Conservation (phyloP, 2,888 invertebrate genomes). For the Acronicta leporina region DNA sequence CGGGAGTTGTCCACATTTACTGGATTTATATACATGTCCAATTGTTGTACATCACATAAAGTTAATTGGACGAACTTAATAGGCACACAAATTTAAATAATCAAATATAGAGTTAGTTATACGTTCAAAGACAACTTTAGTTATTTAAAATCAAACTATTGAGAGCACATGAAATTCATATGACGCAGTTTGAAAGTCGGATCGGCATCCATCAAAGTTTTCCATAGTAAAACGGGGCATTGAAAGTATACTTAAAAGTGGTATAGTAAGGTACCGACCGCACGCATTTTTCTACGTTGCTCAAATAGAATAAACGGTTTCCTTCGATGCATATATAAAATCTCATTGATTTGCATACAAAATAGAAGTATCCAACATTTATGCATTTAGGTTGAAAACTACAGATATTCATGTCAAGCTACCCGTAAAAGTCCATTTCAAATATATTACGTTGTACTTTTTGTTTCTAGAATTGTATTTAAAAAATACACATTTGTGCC, state of each 20-base stretch:
- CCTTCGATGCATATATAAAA: constrained; percentile 61
- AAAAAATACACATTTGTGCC: constrained; percentile 70
- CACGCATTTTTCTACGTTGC: constrained; percentile 53
- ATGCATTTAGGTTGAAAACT: constrained; percentile 62
- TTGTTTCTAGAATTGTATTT: constrained; percentile 32
- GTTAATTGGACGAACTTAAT: constrained; percentile 68
- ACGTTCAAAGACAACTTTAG: not conserved
- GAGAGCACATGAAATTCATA: constrained; percentile 67
- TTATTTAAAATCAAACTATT: constrained; percentile 36
- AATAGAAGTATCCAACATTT: constrained; percentile 63
- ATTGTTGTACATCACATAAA: constrained; percentile 76
- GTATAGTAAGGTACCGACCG: constrained; percentile 48
- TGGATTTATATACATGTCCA: constrained; percentile 78
- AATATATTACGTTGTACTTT: constrained; percentile 49
- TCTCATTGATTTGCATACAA: constrained; percentile 71
- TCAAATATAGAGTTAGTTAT: constrained; percentile 4
- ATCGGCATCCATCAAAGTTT: constrained; percentile 65
- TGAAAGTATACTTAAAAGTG: constrained; percentile 50
- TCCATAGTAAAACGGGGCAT: constrained; percentile 65
- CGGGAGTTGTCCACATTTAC: constrained; percentile 84
- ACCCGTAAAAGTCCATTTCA: constrained; percentile 65
- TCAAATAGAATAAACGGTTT: constrained; percentile 58
- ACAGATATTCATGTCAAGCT: constrained; percentile 73
- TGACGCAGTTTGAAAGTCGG: constrained; percentile 70
- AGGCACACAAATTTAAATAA: constrained; percentile 28